These are phyloP conservation scores for Chitala chitala DNA, from an alignment of 2,113 vertebrate species.

Conservation along the genomic window DNA sequence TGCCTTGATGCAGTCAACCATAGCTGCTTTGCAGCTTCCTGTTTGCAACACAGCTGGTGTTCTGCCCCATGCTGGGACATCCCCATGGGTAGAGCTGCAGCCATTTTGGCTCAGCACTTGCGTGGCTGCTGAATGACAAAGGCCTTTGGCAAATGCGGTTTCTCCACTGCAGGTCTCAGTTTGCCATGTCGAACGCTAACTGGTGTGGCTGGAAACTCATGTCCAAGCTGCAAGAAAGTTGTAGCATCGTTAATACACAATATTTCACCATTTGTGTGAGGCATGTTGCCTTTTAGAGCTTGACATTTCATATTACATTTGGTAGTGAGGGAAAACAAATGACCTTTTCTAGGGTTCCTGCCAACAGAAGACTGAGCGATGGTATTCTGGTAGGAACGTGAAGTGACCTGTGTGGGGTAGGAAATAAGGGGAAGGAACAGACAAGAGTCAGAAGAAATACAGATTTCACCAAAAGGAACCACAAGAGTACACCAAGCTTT, in stretches of 20 bases:
- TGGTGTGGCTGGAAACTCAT: constrained; percentile 73
- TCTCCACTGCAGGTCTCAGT: constrained; percentile 75
- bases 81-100: background rate
- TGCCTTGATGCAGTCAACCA: too few relatives aligned
- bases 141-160: constrained; percentile 60
- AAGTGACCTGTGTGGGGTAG: constrained; percentile 55
- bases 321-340: constrained; percentile 11
- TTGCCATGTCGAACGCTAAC: constrained; percentile 75
- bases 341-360: constrained; percentile 79
- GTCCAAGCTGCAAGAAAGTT: constrained; percentile 52
- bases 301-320: too few relatives aligned
- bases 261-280: background rate
- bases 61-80: background rate
- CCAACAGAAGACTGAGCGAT: constrained; percentile 61
- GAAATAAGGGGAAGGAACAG: background rate
- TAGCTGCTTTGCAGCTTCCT: background rate
- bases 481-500: background rate
- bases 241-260: background rate
- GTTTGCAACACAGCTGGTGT: background rate
- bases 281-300: background rate
- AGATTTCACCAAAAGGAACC: background rate
- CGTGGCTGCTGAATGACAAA: constrained; percentile 87
- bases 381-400: constrained; percentile 64
- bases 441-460: background rate
- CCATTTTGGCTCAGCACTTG: constrained; percentile 67